These are phyloP conservation scores for Phymorhynchus buccinoides DNA, from an alignment of 1,140 invertebrate genomes.

Conservation along the genomic window DNA sequence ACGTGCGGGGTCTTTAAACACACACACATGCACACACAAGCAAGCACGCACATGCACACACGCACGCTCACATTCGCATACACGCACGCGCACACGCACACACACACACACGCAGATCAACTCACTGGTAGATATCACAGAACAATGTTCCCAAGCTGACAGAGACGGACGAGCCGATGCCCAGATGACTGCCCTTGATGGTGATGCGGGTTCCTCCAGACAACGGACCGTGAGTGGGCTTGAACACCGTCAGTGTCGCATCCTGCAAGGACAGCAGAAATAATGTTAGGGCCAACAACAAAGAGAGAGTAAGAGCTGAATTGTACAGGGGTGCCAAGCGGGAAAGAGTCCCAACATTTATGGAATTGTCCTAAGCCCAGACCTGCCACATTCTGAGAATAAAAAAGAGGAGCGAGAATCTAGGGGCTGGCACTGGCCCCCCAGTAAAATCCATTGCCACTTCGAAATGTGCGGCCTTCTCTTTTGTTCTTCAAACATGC, in stretches of 20 bases:
- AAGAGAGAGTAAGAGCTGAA: no score
- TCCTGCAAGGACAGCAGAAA: slow-evolving; percentile 38
- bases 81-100: background rate
- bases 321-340: no score
- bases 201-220: slow-evolving; percentile 94
- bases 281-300: no score
- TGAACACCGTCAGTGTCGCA: slow-evolving; percentile 81
- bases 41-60: background rate
- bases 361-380: no score
- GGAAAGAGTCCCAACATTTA: no score
- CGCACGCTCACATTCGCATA: background rate
- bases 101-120: background rate
- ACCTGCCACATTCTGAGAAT: no score
- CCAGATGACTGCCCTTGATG: slow-evolving; percentile 90
- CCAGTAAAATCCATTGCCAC: no score
- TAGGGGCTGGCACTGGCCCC: no score
- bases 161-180: slow-evolving; percentile 84
- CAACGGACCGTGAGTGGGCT: slow-evolving; percentile 89
- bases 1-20: no score
- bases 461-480: no score
- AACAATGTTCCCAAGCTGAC: background rate
- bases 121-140: background rate
- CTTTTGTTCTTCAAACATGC: no score
- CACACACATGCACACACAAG: slow-evolving; percentile 1
- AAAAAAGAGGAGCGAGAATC: no score